A percentile compares a stretch with the other conserved stretches of the same genome.
Conservation (phyloP, 1,140 invertebrate genomes). For the Aphis gossypii region DNA sequence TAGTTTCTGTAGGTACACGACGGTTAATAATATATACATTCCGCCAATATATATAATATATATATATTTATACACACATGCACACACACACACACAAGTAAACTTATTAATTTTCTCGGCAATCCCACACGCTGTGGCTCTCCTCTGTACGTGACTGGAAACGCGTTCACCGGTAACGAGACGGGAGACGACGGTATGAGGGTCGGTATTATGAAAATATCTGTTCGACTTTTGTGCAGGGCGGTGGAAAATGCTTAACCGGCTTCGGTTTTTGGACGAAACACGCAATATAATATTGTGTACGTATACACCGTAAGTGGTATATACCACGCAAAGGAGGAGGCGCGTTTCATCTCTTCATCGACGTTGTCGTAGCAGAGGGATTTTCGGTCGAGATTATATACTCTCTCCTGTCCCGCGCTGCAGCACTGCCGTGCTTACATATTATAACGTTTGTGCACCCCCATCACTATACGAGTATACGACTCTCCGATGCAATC, state of each 20-base stretch:
- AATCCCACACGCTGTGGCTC: background rate
- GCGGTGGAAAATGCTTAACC: background rate
- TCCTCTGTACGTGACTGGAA: conserved; percentile 10
- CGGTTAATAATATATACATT: background rate
- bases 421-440: background rate
- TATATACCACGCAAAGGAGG: too few relatives aligned
- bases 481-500: background rate
- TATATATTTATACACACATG: background rate
- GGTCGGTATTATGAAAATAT: background rate
- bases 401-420: background rate
- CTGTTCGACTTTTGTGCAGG: background rate
- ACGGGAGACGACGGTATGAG: background rate
- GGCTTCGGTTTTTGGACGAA: background rate
- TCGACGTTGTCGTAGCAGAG: background rate
- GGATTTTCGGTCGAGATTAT: background rate
- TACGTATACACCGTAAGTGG: too few relatives aligned
- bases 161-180: background rate
- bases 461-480: too few relatives aligned
- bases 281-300: background rate
- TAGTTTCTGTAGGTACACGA: background rate
- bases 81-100: background rate
- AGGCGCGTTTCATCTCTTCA: background rate
- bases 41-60: background rate
- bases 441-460: too few relatives aligned
- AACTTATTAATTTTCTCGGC: conserved; percentile 31